These are phyloP conservation scores for Syrmaticus mikado DNA, from an alignment of 2,113 vertebrate species.

Conservation along the genomic window DNA sequence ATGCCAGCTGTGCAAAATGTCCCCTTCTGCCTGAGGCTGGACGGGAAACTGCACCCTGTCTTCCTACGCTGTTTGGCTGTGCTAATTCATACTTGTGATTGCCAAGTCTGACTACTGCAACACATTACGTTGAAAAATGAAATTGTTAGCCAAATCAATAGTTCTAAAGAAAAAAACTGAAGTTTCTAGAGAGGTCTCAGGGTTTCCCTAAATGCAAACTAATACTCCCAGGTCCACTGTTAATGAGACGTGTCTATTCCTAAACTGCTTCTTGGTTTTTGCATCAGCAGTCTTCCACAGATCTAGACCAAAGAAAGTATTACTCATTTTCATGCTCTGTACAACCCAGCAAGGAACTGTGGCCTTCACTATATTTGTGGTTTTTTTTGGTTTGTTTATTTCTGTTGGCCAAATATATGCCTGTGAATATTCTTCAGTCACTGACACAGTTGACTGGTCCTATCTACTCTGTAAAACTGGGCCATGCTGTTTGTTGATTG, in stretches of 20 bases:
- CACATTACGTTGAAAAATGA: background rate
- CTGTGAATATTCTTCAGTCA: background rate
- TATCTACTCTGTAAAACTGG: background rate
- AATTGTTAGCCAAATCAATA: background rate
- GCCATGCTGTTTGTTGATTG: accelerated
- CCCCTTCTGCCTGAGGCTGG: slow-evolving; percentile 25
- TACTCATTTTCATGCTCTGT: background rate
- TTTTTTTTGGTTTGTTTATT: background rate
- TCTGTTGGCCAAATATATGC: background rate
- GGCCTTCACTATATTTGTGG: background rate
- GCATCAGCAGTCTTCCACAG: background rate
- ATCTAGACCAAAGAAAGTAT: background rate
- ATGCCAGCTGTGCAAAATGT: slow-evolving; percentile 37
- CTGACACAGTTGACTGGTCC: background rate
- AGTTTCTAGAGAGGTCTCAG: background rate
- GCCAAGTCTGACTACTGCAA: background rate
- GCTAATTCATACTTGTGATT: background rate
- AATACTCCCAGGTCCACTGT: background rate
- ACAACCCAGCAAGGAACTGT: background rate
- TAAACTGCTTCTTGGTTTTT: background rate
- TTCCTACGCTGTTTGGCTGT: background rate
- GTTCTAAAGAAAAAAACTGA: background rate
- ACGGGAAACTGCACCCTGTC: slow-evolving; percentile 34
- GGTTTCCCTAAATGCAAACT: background rate
- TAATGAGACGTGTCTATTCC: background rate